phyloP scores from a whole-genome alignment of 2,113 vertebrate genomes.

The Pseudonaja textilis region DNA sequence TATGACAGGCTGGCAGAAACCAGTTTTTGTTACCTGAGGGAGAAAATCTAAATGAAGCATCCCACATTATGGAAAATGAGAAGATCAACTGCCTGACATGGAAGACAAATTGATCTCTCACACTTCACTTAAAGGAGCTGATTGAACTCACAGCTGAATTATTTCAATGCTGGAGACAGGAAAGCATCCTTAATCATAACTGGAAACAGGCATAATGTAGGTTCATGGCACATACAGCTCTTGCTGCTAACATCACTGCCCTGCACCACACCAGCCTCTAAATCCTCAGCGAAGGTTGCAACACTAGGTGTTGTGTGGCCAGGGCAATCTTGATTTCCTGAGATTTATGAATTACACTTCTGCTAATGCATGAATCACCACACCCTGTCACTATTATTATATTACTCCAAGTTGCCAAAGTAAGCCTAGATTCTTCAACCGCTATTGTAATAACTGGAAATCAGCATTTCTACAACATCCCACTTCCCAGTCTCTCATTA shows the following conservation, averaged over 20 bases:
- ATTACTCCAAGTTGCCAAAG: neutral
- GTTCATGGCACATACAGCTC: neutral
- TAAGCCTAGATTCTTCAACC: neutral
- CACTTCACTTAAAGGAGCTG: neutral
- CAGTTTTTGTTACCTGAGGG: neutral
- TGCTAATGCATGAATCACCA: neutral
- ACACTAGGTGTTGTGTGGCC: neutral
- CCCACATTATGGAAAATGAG: neutral
- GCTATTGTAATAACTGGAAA: neutral
- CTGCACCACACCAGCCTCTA: neutral
- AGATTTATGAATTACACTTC: neutral
- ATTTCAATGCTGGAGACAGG: neutral
- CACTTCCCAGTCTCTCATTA: neutral
- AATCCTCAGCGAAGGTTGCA: neutral
- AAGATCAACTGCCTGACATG: neutral
- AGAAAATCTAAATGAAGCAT: neutral
- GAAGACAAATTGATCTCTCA: neutral
- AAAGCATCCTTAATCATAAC: neutral
- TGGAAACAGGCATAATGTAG: neutral
- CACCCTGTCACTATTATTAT: neutral
- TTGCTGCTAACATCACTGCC: neutral
- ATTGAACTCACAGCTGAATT: neutral
- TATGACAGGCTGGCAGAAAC: neutral
- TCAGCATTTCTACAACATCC: neutral
- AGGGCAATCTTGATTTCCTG: neutral